Conservation (phyloP, 2,113 vertebrate genomes). For the Apodemus speciosus region DNA sequence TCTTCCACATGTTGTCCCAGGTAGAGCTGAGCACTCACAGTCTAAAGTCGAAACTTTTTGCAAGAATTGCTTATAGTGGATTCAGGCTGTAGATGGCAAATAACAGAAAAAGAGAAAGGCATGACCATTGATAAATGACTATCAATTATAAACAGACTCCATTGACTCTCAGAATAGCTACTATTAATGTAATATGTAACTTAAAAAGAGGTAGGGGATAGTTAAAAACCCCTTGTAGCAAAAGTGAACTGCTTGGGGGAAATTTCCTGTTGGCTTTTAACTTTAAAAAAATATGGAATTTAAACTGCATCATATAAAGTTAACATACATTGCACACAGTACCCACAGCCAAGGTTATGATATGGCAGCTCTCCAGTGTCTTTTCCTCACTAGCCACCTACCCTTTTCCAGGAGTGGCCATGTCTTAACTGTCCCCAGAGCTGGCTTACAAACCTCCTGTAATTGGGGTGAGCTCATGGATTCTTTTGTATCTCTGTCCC, state of each 20-base stretch:
- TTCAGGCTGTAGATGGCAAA: not conserved
- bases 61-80: not conserved
- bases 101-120: not conserved
- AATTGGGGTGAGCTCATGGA: accelerated
- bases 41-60: not conserved
- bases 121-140: not conserved
- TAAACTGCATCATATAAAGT: not conserved
- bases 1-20: not conserved
- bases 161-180: not conserved
- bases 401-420: not conserved
- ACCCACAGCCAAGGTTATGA: accelerated
- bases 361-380: not conserved
- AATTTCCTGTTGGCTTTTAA: not conserved
- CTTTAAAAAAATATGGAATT: not conserved
- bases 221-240: not conserved
- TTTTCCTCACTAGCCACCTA: not conserved
- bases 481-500: not conserved
- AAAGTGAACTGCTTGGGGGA: not conserved
- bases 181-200: not conserved
- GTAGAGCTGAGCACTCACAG: not conserved
- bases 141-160: not conserved
- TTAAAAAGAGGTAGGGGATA: not conserved
- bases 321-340: not conserved
- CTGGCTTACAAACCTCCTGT: accelerated
- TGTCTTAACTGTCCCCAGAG: accelerated